Conservation (phyloP, 2,888 invertebrate species). For the Coleophora flavipennella region DNA sequence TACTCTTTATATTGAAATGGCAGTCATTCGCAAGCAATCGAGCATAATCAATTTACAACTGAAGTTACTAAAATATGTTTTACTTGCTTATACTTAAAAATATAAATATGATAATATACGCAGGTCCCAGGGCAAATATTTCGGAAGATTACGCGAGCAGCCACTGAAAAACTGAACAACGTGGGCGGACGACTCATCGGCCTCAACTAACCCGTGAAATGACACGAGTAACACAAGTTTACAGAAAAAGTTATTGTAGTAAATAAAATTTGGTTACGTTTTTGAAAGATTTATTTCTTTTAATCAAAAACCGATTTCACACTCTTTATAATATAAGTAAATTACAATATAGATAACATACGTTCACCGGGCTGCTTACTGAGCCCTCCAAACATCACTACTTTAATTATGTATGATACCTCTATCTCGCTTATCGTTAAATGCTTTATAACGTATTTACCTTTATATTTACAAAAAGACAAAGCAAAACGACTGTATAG, state of each 20-base stretch:
- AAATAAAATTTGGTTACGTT: constrained; percentile 4
- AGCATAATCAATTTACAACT: no score
- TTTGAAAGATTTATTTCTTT: constrained; percentile 26
- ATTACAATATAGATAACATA: constrained; percentile 22
- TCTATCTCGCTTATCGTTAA: constrained; percentile 30
- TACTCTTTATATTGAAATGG: no score
- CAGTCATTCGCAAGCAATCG: no score
- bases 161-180: constrained; percentile 72
- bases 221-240: no score
- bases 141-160: constrained; percentile 57
- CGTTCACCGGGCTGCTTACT: constrained; percentile 9
- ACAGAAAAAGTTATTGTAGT: constrained; percentile 1
- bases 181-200: constrained; percentile 71
- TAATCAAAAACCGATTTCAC: constrained; percentile 32
- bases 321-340: constrained; percentile 16
- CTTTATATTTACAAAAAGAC: constrained; percentile 23
- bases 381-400: constrained; percentile 18
- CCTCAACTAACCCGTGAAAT: constrained; percentile 36
- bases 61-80: no score
- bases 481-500: constrained; percentile 23
- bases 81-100: no score
- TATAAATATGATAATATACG: constrained; percentile 15
- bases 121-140: constrained; percentile 69
- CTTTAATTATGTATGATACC: constrained; percentile 21
- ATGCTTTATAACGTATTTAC: constrained; percentile 20